Percentiles rank a stretch among this genome's conserved stretches.
Conservation (phyloP, 2,888 invertebrate genomes). For the Phortica okadai region DNA sequence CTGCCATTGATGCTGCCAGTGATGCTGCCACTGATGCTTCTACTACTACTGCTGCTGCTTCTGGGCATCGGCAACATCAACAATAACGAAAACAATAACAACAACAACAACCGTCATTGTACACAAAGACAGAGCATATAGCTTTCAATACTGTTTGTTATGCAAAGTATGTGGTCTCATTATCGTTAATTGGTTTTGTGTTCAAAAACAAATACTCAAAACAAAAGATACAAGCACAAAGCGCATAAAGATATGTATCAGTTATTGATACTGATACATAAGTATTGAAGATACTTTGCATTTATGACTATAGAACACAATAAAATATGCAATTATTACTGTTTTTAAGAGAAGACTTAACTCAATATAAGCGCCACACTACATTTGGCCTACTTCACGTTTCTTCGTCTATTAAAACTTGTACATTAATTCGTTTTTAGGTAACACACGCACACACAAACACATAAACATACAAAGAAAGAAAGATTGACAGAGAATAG, state of each 20-base stretch:
- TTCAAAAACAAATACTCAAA: constrained; percentile 11
- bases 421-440: not conserved
- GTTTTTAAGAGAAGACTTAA: not conserved
- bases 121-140: not conserved
- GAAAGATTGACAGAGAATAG: not conserved
- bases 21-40: not conserved
- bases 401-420: not conserved
- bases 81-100: constrained; percentile 33
- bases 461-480: not conserved
- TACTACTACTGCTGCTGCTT: not conserved
- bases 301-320: not conserved
- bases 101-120: constrained; percentile 33
- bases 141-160: constrained; percentile 23
- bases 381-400: not conserved
- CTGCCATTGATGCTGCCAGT: not conserved
- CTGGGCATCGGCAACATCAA: not conserved
- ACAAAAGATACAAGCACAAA: not conserved
- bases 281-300: not conserved
- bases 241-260: not conserved
- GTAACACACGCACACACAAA: not conserved
- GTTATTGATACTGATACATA: not conserved
- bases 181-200: constrained; percentile 30
- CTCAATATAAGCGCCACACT: not conserved
- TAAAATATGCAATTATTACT: constrained; percentile 24
- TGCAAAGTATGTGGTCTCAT: constrained; percentile 29